These are phyloP conservation scores for Orcinus orca DNA, from an alignment of 2,113 vertebrate species.

Conservation along the genomic window DNA sequence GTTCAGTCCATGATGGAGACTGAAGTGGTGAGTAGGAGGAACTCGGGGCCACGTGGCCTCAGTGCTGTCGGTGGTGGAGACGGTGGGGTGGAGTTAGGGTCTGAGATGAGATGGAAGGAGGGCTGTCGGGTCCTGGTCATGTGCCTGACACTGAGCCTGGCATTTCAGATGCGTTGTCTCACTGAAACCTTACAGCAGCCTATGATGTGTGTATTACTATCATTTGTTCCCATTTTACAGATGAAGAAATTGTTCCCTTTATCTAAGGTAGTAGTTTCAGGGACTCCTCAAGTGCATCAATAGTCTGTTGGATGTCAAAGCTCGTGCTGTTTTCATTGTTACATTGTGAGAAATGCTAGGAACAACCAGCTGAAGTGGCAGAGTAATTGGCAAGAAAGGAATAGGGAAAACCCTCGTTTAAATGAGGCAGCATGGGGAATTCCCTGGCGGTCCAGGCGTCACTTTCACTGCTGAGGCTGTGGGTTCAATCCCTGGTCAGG, in stretches of 20 bases:
- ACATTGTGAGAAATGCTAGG: neutral
- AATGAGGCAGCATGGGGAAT: neutral
- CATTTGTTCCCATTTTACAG: neutral
- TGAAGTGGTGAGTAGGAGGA: neutral
- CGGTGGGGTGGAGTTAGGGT: neutral
- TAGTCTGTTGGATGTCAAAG: neutral
- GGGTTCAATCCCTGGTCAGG: neutral
- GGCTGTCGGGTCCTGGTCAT: neutral
- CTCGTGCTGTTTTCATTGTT: neutral
- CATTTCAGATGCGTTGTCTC: neutral
- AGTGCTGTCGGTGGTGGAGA: neutral
- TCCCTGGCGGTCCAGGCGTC: neutral
- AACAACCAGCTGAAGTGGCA: neutral
- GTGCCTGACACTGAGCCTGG: neutral
- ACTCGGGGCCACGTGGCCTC: accelerated
- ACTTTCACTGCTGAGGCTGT: neutral
- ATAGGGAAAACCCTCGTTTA: neutral
- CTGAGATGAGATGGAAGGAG: neutral
- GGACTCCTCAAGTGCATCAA: neutral
- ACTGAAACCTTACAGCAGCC: neutral
- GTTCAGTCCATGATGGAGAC: neutral
- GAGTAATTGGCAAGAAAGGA: neutral
- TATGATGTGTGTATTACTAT: neutral
- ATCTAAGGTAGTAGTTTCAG: neutral
- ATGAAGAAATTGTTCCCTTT: neutral